Evolutionary conservation across 2,888 invertebrate genomes (phyloP).

Genomic region (Hanleya hanleyi): DNA sequence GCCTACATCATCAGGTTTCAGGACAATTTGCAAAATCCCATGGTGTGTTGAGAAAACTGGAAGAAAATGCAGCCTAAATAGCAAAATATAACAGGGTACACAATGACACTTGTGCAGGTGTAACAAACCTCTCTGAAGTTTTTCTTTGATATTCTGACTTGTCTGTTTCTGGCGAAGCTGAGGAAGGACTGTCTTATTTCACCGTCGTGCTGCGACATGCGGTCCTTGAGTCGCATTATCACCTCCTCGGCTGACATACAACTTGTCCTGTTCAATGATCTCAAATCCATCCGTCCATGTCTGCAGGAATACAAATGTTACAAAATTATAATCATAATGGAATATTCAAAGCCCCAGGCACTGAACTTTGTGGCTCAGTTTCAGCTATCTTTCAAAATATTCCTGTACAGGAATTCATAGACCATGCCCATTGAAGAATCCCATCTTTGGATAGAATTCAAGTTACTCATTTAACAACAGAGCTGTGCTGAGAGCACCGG

Average conservation of each 20-base stretch:
- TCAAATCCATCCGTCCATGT: slow-evolving; percentile 31
- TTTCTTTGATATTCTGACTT: slow-evolving; percentile 62
- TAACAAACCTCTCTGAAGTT: slow-evolving; percentile 63
- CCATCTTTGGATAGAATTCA: too few species aligned
- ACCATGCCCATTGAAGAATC: too few species aligned
- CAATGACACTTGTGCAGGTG: too few species aligned
- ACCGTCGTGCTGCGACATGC: slow-evolving; percentile 61
- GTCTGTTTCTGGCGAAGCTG: slow-evolving; percentile 56
- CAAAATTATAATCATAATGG: background rate
- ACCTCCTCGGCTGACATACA: slow-evolving; percentile 67
- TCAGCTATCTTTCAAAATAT: too few species aligned
- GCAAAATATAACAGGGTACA: too few species aligned
- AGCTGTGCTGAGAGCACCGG: too few species aligned
- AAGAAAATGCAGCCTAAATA: too few species aligned
- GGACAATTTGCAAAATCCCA: too few species aligned
- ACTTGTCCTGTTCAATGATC: slow-evolving; percentile 42
- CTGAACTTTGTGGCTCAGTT: background rate
- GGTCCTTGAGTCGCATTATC: slow-evolving; percentile 60
- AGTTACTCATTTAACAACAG: too few species aligned
- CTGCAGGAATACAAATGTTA: slow-evolving; percentile 24
- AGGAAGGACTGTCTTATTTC: slow-evolving; percentile 64
- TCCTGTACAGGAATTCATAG: too few species aligned
- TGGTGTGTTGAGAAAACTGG: too few species aligned
- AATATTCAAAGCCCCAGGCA: background rate
- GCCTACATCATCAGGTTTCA: too few species aligned